Evolutionary conservation across 2,888 invertebrate genomes (phyloP).

Genomic region (Thymelicus lineola): DNA sequence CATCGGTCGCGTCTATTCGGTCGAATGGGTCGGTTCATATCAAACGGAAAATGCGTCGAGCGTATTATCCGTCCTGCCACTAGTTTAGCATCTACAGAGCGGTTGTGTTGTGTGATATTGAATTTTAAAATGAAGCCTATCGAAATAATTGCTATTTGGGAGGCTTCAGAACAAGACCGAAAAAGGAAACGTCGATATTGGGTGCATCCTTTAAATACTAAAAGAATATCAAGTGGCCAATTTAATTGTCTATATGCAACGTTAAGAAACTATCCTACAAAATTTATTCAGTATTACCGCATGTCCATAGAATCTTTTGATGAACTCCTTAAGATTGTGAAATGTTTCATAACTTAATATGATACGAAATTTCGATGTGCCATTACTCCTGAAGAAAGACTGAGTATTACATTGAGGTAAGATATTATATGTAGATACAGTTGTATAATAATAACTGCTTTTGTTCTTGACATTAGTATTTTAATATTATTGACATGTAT

Average conservation of each 20-base stretch:
- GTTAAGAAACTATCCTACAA: conserved; percentile 2
- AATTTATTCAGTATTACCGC: conserved; percentile 15
- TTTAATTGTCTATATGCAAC: conserved; percentile 7
- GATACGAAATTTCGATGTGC: conserved; percentile 17
- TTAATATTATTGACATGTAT: too few species aligned
- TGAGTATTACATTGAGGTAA: conserved; percentile 11
- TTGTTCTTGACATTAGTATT: background rate
- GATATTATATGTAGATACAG: conserved; percentile 6
- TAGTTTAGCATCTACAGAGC: conserved; percentile 5
- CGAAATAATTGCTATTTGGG: background rate
- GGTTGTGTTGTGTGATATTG: conserved; percentile 11
- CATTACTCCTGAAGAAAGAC: conserved; percentile 15
- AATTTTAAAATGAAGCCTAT: conserved; percentile 17
- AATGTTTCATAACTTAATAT: conserved; percentile 18
- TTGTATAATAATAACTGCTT: conserved; percentile 5
- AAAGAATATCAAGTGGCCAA: conserved; percentile 12
- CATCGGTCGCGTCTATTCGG: too few species aligned
- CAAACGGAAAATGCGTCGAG: too few species aligned
- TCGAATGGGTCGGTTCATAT: too few species aligned
- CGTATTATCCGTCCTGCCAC: too few species aligned
- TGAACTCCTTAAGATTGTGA: conserved; percentile 13
- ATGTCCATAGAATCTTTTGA: conserved; percentile 12
- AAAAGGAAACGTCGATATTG: conserved; percentile 2
- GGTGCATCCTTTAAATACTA: conserved; percentile 14
- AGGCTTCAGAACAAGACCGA: background rate